phyloP scores from a whole-genome alignment of 2,113 vertebrate genomes.

The Cacatua alba region DNA sequence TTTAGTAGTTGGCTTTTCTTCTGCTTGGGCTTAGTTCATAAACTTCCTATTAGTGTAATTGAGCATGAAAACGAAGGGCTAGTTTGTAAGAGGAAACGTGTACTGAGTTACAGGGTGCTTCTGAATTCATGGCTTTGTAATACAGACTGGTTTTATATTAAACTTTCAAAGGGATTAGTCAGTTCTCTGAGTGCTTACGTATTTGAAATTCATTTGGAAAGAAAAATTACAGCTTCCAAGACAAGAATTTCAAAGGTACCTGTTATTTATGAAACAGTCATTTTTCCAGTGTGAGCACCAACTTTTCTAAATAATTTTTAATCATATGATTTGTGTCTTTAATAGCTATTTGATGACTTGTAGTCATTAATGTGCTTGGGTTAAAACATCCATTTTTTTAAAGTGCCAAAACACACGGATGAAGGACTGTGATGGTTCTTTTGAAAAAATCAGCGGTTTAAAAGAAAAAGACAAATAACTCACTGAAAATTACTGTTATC shows the following conservation, averaged over 20 bases:
- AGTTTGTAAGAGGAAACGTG: not conserved
- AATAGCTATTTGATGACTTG: not conserved
- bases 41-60: not conserved
- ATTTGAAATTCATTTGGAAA: conserved; percentile 15
- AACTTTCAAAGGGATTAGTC: not conserved
- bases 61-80: not conserved
- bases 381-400: not conserved
- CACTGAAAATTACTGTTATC: not conserved
- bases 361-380: not conserved
- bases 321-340: not conserved
- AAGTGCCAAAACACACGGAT: not conserved
- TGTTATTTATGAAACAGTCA: conserved; percentile 3
- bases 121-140: not conserved
- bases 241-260: not conserved
- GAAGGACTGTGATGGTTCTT: not conserved
- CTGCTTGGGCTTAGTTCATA: not conserved
- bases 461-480: not conserved
- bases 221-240: conserved; percentile 15
- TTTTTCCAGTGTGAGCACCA: not conserved
- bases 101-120: not conserved
- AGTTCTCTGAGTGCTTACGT: not conserved
- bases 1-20: not conserved
- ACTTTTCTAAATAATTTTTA: not conserved
- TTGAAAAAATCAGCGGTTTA: not conserved
- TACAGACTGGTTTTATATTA: not conserved